These are phyloP conservation scores for Mya arenaria DNA, from an alignment of 1,140 invertebrate genomes.

Conservation along the genomic window DNA sequence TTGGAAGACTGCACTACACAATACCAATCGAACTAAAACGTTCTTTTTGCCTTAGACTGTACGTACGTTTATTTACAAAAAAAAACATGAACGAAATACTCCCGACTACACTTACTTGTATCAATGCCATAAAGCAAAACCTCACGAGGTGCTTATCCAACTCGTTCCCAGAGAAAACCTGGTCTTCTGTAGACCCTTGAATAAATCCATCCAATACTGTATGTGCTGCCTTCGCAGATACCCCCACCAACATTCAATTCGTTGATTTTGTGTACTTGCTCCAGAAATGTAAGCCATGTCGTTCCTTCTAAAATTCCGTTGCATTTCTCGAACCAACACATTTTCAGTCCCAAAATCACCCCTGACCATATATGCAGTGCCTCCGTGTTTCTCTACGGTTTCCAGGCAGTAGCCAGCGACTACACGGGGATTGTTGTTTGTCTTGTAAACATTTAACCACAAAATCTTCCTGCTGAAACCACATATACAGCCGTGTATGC, in stretches of 20 bases:
- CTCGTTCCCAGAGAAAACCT: conserved; percentile 32
- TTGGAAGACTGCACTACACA: not conserved
- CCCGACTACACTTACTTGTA: conserved; percentile 27
- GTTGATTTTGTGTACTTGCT: conserved; percentile 58
- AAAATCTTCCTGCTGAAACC: conserved; percentile 73
- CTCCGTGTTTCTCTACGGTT: conserved; percentile 43
- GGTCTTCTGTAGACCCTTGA: conserved; percentile 21
- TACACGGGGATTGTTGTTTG: conserved; percentile 69
- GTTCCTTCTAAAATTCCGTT: conserved; percentile 40
- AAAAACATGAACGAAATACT: not conserved
- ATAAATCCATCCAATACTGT: conserved; percentile 56
- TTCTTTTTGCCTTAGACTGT: not conserved
- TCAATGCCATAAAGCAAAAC: conserved; percentile 54
- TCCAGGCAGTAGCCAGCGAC: conserved; percentile 69
- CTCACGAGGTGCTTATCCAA: conserved; percentile 55
- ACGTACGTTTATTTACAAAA: not conserved
- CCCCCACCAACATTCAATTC: conserved; percentile 62
- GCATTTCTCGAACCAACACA: conserved; percentile 53
- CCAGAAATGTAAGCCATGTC: conserved; percentile 52
- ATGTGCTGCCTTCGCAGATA: conserved; percentile 45
- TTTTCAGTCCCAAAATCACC: conserved; percentile 63
- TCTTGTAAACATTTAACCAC: conserved; percentile 71
- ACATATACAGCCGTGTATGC: conserved; percentile 73
- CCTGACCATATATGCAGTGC: conserved; percentile 41
- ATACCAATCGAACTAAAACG: not conserved